phyloP scores from a whole-genome alignment of 2,113 vertebrate genomes.

The Asarcornis scutulata region DNA sequence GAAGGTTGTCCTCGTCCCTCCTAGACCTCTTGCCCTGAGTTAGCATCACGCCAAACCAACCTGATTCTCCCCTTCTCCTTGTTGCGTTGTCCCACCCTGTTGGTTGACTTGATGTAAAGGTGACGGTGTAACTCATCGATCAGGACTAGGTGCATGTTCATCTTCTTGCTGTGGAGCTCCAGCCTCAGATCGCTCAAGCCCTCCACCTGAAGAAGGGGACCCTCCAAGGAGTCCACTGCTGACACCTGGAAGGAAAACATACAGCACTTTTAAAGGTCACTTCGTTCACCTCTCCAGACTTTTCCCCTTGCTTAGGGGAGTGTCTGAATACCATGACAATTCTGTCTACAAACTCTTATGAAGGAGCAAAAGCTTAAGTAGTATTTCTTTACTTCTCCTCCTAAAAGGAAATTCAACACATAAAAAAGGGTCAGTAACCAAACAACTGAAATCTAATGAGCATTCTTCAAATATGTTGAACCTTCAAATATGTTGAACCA shows the following conservation, averaged over 20 bases:
- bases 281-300: not conserved
- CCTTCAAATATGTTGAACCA: too few species aligned
- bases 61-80: conserved; percentile 82
- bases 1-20: accelerated
- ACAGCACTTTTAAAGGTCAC: too few species aligned
- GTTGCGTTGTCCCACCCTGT: conserved; percentile 85
- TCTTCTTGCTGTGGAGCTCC: conserved; percentile 97
- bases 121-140: conserved; percentile 97
- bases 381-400: not conserved
- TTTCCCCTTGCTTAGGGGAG: not conserved
- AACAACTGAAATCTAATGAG: not conserved
- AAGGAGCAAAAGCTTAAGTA: not conserved
- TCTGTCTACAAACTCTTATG: not conserved
- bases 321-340: not conserved
- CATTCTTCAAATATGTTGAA: not conserved
- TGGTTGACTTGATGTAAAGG: conserved; percentile 96
- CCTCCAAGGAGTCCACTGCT: conserved; percentile 92
- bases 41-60: conserved; percentile 1
- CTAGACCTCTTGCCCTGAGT: too few species aligned
- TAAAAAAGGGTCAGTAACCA: not conserved
- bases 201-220: conserved; percentile 93
- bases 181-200: conserved; percentile 92
- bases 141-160: conserved; percentile 95
- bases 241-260: conserved; percentile 82
- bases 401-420: not conserved